Base-by-base conservation (phyloP, 2,113 vertebrate genomes). In the Ovis canadensis region DNA sequence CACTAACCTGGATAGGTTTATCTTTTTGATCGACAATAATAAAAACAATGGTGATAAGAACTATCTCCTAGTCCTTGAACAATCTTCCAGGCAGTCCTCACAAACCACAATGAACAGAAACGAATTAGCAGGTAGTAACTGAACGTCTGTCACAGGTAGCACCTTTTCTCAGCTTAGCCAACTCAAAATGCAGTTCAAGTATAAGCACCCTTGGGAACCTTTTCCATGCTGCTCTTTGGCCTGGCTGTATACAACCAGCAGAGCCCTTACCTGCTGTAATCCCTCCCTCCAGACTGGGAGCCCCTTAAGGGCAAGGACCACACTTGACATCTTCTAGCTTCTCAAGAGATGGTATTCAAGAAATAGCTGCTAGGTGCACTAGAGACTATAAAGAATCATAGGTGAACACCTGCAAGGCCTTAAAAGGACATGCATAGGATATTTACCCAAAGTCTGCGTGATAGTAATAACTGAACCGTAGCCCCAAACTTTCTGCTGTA, bases 121-220 rank as follows among this genome's bases (percentile, higher is more conserved):
- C 62, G 88, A 94, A 78, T 96, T 92, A 96, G 57, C 36, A 88
- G 91, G 91, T 77, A 80, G 17, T 95, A 91, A 85, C 57, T 60
- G 33, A 96, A 21, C 86, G 62, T 36, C 21, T 93, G 29, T 88
- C 77, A 64, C 33, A 29, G 10, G 14, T 48, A 93, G 43, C 29
- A 81, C 36, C 33, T 87, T 23, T 95, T 84, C 25, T 96, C 88
- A 94, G 48, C 67, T 95, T 91, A 77, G 43, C 67, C 84, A 57
- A 81, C 77, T 95, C 88, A 96, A 90, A 86, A 67, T 81, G n/a
- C 62, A 97, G 74, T 93, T 97, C 27, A 82, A 78, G n/a, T 82
- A 45, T 81, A 90, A 88, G n/a, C 9, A 21, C 16, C 52, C 80
- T 78, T 88, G 77, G 36, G 57, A 94, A 91, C 12, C 10, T 94